phyloP scores from a whole-genome alignment of 1,140 invertebrate species.

The Cepaea nemoralis region DNA sequence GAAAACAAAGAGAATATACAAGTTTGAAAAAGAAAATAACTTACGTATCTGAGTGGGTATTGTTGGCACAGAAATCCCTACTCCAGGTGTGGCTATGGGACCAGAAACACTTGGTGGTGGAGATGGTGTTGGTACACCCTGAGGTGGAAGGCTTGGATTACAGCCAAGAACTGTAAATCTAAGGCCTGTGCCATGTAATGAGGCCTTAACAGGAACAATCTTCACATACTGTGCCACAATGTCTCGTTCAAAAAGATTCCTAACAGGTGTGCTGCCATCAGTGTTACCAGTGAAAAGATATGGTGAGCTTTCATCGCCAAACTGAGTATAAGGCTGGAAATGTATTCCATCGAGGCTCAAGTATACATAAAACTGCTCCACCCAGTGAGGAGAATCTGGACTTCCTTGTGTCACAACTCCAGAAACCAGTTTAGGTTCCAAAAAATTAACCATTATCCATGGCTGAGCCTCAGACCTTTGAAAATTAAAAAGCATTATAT shows the following conservation, averaged over 20 bases:
- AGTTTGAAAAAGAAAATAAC: too few relatives aligned
- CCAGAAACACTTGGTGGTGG: background rate
- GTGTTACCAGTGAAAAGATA: constrained; percentile 52
- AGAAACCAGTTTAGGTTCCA: constrained; percentile 79
- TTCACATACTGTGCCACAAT: constrained; percentile 56
- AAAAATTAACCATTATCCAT: constrained; percentile 77
- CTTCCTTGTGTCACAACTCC: constrained; percentile 80
- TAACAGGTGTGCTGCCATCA: constrained; percentile 50
- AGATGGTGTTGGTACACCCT: background rate
- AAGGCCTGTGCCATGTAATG: constrained; percentile 38
- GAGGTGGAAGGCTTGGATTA: constrained; percentile 36
- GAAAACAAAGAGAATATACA: too few relatives aligned
- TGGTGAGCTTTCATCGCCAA: constrained; percentile 37
- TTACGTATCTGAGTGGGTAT: background rate
- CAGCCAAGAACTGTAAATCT: constrained; percentile 57
- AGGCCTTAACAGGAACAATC: constrained; percentile 41
- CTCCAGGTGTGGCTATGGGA: background rate
- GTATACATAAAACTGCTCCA: constrained; percentile 79
- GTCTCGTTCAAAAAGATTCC: constrained; percentile 57
- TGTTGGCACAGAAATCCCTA: background rate
- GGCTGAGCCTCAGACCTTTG: constrained; percentile 47
- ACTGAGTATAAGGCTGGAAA: constrained; percentile 46
- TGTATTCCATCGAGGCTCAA: constrained; percentile 57
- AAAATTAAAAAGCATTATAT: background rate
- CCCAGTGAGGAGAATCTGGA: constrained; percentile 75